Base-by-base conservation (phyloP, 2,113 vertebrate species). In the Ceyx margarethae region DNA sequence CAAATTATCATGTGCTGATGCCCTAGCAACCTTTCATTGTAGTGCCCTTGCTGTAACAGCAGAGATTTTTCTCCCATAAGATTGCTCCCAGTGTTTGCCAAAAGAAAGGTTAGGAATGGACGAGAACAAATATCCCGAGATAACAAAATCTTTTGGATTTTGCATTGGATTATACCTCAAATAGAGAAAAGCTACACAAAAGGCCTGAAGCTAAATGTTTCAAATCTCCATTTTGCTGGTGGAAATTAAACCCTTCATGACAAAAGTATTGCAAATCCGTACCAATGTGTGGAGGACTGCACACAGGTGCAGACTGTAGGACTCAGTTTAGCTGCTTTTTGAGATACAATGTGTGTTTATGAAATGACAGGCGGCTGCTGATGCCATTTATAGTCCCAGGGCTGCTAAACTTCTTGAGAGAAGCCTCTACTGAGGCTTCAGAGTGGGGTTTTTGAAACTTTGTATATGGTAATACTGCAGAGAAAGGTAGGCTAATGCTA, bases 21-120 rank as follows among this genome's bases (percentile, higher is more conserved):
- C 87, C 72, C 87, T 60, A 66, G 75, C 90, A 95, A 90, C 85
- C 87, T 93, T 95, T 85, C 1, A 3, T 50, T 40, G 91, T 16
- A 71, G 72, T 53, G 60, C 53, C 37, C 60, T 62, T 80, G 64
- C 40, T 90, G n/a, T 74, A 94, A 35, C 2, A 69, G 85, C 15
- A 67, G 33, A 74, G 82, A 85, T n/a, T 91, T 77, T 83, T 4
- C 1, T 87, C 93, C 82, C 11, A 0, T 67, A 77, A 71, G 60
- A 71, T 82, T 92, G 50, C 35, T 85, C 28, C 54, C 20, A 35
- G 75, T 80, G 43, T 96, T 95, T 95, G 90, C 37, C 1, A 19
- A 91, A 56, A 71, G 68, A 95, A 96, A 95, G 93, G 95, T 92
- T 91, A 94, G 51, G 76, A 87, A 71, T 0, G 46, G 65, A 91